Base-by-base conservation (phyloP, 2,888 invertebrate genomes). In the Scelioninae gen. 1 region DNA sequence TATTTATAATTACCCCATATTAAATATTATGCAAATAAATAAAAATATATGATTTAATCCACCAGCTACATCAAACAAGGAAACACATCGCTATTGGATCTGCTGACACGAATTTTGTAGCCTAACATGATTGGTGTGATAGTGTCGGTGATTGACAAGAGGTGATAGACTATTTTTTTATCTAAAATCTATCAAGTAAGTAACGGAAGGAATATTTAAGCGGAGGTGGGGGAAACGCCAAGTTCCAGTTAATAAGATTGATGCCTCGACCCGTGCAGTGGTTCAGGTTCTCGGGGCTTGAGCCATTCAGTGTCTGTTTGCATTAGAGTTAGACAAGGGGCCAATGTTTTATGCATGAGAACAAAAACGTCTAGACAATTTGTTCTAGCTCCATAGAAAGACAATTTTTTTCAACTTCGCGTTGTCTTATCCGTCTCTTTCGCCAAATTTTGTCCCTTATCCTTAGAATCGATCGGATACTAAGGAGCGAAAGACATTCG, bases 331-430 rank as follows among this genome's bases (percentile, higher is more conserved):
- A 80, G 83, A 87, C 86, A 87, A 86, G 85, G 76, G 55, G 62
- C 43, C 83, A 65, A 89, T 90, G 87, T 88, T 89, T 89, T 90
- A 90, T 90, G 88, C 89, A 90, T 89, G 87, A 90, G 82, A 76
- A 82, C 80, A 86, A 86, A 87, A 89, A 84, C 83, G 86, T 78
- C 85, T 68, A 84, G 84, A 87, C 85, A 86, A 86, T 86, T 88
- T 87, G 88, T 86, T 87, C 85, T 65, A 78, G 83, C 68, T 72
- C 80, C 84, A 38, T 65, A 62, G 78, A 65, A 62, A 69, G 55
- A 75, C 74, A 45, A 63, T 84, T 79, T 78, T 23, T 81, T 68
- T 65, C 47, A 8, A 8, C 13, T 43, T 72, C 55, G 23, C 56
- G 45, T 49, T 40, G 38, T 49, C 55, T 84, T 71, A 32, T 68